Evolutionary conservation across 1,140 invertebrate genomes (phyloP).

Genomic region (Hyles euphorbiae): DNA sequence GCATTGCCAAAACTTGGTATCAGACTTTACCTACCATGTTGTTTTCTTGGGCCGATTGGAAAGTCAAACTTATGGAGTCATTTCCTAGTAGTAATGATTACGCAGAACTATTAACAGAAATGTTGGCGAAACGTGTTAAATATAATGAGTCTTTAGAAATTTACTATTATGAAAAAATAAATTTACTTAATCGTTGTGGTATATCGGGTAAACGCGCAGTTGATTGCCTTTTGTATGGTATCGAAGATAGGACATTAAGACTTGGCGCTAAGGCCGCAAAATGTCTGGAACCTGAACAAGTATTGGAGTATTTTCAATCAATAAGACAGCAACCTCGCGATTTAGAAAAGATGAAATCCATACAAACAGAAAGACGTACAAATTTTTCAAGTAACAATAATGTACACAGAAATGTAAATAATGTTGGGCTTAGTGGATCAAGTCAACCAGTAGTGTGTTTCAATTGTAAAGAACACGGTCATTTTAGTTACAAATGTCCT

Average conservation of each 20-base stretch:
- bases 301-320: conserved; percentile 25
- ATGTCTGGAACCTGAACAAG: conserved; percentile 24
- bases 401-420: too few species aligned
- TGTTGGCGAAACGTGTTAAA: conserved; percentile 20
- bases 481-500: conserved; percentile 27
- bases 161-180: conserved; percentile 32
- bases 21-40: conserved; percentile 19
- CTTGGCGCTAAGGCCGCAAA: conserved; percentile 29
- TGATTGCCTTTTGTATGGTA: conserved; percentile 30
- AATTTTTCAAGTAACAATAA: too few species aligned
- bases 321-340: background rate
- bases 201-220: conserved; percentile 18
- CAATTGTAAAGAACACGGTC: conserved; percentile 30
- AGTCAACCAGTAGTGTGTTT: conserved; percentile 18
- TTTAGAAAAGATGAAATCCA: too few species aligned
- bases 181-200: conserved; percentile 22
- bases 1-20: conserved; percentile 23
- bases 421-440: too few species aligned
- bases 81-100: conserved; percentile 21
- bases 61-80: conserved; percentile 14
- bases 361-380: too few species aligned
- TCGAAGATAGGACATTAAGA: conserved; percentile 26
- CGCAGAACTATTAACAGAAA: conserved; percentile 19
- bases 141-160: conserved; percentile 28
- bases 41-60: conserved; percentile 25